Conservation (phyloP, 1,140 invertebrate genomes). For the Euglossa dilemma region DNA sequence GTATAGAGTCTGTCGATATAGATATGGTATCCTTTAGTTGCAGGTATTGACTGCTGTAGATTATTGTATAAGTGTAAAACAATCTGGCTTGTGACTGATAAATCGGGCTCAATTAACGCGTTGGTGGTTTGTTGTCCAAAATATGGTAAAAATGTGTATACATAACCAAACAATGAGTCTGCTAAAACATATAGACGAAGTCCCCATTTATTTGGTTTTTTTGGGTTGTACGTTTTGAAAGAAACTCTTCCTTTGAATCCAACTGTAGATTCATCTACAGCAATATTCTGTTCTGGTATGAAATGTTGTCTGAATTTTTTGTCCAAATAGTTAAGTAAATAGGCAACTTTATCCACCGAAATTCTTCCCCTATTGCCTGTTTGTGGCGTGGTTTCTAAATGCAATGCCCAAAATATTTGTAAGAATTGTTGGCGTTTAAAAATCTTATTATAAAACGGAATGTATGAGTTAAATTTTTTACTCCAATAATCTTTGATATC, state of each 20-base stretch:
- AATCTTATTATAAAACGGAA: no score
- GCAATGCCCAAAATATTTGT: no score
- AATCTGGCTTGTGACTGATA: constrained; percentile 31
- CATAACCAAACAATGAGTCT: constrained; percentile 58
- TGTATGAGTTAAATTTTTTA: no score
- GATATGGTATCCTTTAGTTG: constrained; percentile 53
- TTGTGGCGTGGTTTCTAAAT: constrained; percentile 21
- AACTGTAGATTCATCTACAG: constrained; percentile 56
- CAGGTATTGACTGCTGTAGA: constrained; percentile 43
- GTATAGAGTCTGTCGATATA: constrained; percentile 56
- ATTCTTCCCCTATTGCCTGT: background rate
- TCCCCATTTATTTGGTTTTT: no score
- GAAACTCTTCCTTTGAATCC: constrained; percentile 64
- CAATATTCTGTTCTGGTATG: constrained; percentile 36
- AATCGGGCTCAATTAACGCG: constrained; percentile 7
- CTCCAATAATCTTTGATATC: no score
- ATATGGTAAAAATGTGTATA: constrained; percentile 65
- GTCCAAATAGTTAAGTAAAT: constrained; percentile 57
- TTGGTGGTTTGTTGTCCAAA: constrained; percentile 47
- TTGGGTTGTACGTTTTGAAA: constrained; percentile 66
- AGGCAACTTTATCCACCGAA: constrained; percentile 15
- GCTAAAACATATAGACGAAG: constrained; percentile 64
- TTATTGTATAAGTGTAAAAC: constrained; percentile 59
- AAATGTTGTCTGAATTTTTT: constrained; percentile 54
- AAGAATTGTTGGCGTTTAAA: no score